Evolutionary conservation across 2,797 vertebrate species (phyloP).

Genomic region (Strix occidentalis): DNA sequence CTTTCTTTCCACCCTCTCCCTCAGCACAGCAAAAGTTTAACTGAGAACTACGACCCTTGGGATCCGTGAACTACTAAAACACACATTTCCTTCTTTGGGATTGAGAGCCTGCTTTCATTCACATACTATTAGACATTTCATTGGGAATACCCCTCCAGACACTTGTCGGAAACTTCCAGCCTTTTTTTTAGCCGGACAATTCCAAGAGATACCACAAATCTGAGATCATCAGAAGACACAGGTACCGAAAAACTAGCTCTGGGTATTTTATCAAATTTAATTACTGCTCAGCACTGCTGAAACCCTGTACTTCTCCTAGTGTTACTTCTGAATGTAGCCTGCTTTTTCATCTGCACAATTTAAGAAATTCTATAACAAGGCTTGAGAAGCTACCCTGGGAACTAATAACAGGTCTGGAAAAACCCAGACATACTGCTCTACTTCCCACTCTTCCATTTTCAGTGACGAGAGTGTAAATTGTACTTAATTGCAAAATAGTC

Average conservation of each 20-base stretch:
- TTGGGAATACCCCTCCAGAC: not conserved
- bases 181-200: not conserved
- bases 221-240: not conserved
- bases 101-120: not conserved
- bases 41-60: not conserved
- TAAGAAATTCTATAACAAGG: not conserved
- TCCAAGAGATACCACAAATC: not conserved
- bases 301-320: not conserved
- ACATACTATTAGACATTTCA: not conserved
- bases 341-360: not conserved
- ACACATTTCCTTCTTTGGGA: not conserved
- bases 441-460: constrained; percentile 49
- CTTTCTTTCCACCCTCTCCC: not conserved
- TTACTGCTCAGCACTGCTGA: not conserved
- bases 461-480: constrained; percentile 1
- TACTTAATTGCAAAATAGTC: constrained; percentile 52
- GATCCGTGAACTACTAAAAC: not conserved
- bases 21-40: not conserved
- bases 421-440: constrained; percentile 8
- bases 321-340: not conserved
- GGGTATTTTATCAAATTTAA: not conserved
- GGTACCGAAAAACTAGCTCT: not conserved
- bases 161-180: not conserved
- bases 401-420: constrained; percentile 54
- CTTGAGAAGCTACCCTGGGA: not conserved